phyloP scores from a whole-genome alignment of 2,113 vertebrate species.

The Gymnogyps californianus region DNA sequence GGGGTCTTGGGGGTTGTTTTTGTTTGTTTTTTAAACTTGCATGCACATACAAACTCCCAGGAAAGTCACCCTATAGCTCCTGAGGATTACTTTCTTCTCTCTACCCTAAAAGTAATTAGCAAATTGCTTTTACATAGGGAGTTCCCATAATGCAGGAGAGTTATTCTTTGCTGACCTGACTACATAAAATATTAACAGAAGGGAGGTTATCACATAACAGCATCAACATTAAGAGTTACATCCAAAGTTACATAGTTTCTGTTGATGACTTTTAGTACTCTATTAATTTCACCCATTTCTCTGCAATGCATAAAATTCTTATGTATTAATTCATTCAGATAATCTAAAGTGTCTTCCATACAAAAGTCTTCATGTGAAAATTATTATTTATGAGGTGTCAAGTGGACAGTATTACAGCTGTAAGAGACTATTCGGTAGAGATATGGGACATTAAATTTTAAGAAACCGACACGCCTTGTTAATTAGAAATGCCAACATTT shows the following conservation, averaged over 20 bases:
- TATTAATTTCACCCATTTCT: neutral
- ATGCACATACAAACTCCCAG: neutral
- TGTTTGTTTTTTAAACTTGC: neutral
- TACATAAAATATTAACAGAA: neutral
- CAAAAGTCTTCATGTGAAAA: slow-evolving; percentile 5
- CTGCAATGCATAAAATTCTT: neutral
- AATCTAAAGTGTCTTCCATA: neutral
- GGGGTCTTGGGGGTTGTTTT: neutral
- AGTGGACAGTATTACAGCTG: neutral
- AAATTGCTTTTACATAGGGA: neutral
- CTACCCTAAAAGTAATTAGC: neutral
- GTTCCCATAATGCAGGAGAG: neutral
- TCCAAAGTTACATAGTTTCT: neutral
- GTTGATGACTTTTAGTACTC: neutral
- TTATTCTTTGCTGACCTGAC: neutral
- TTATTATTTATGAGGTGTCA: slow-evolving; percentile 36
- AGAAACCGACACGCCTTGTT: neutral
- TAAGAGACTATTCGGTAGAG: neutral
- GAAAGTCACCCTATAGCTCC: neutral
- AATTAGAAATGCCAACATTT: slow-evolving; percentile 14
- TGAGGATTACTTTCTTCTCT: neutral
- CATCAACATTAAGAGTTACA: neutral
- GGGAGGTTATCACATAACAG: neutral
- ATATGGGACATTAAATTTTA: neutral
- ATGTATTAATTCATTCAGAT: neutral